Base-by-base conservation (phyloP, 1,140 invertebrate species). In the Trissolcus basalis region DNA sequence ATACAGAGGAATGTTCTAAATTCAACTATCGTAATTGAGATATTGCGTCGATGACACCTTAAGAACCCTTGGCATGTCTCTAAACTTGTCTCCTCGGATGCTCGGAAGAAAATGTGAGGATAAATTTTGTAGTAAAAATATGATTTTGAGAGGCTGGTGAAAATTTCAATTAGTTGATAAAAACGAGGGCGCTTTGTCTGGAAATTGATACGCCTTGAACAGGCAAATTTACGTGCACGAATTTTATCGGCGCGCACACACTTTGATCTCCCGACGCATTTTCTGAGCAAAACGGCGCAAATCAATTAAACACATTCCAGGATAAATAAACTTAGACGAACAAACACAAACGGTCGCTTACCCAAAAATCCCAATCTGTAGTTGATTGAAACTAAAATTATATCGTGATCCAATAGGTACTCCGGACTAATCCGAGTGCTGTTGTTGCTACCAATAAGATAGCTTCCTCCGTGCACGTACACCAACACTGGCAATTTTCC, bases 341-440 rank as follows among this genome's bases (percentile, higher is more conserved):
- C n/a, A n/a, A 49, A 71, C 63, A 13, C 35, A 4, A 19, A 27
- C 1, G 6, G 16, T 41, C 8, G 50, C 51, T 85, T 79, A 92
- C 92, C 92, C 32, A 93, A 85, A 67, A 91, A 83, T 63, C 91
- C 91, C 7, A 93, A 83, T 33, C 93, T 88, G 81, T 93, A 93
- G 78, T 94, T 93, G 12, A 93, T 74, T 0, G 91, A 90, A 1
- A 94, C 91, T 0, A 94, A 84, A n/a, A 94, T 89, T 39, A 93
- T 67, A 48, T 90, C 86, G 19, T 91, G 87, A 71, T 90, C 84
- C 68, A 90, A 59, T 3, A 91, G 65, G 67, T 90, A 88, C 19
- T 87, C 80, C 0, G 89, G 85, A 11, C 86, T 81, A 12, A 82
- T 83, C 0, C 80, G 36, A 7, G 79, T 83, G 15, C 85, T 85